Evolutionary conservation across 2,888 invertebrate genomes (phyloP), one percentile per base, ranked within the genome.

Genomic region (Gari tellinella): DNA sequence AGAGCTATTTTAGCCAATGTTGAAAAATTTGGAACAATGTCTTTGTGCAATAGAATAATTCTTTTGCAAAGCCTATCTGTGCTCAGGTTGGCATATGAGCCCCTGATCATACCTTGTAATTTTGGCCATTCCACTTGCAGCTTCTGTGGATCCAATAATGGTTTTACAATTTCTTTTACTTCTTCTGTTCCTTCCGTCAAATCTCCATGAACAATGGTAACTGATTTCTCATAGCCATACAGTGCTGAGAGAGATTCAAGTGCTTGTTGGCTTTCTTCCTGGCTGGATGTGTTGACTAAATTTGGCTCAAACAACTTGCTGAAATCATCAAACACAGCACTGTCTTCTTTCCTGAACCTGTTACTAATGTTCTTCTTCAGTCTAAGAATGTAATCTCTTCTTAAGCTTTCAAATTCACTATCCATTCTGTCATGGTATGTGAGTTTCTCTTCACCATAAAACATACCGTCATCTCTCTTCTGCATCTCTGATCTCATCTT

Each of bases 81-180:
- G 17, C 19, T 23, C 8, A 60, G 15, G 4, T 55, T 48, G 7
- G 37, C 38, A 26, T 66, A 69, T 14, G 69, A 15, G 25, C 69
- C 69, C 19, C 25, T 43, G 2, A 75, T 62, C 75, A 70, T 75
- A 5, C 57, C 64, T 7, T 51, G 5, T 12, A 68, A 25, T 23
- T 56, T 63, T n/a, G 74, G 68, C 74, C 65, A 70, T 48, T 75
- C 75, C 21, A 45, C n/a, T 17, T 26, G 7, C 1, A 70, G 23
- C 25, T 48, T 37, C 3, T 38, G 41, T 15, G 51, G 51, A 25
- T 70, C 69, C 15, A 75, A 17, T 19, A 68, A 46, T n/a, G 23
- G 15, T 17, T 26, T 0, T 15, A 60, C 23, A n/a, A 8, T 17
- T 23, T 7, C 49, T 8, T 31, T 37, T 7, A 23, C 23, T 8